A percentile compares a stretch with the other conserved stretches of the same genome.
phyloP scores from a whole-genome alignment of 2,888 invertebrate species.

The Caenorhabditis drosophilae region DNA sequence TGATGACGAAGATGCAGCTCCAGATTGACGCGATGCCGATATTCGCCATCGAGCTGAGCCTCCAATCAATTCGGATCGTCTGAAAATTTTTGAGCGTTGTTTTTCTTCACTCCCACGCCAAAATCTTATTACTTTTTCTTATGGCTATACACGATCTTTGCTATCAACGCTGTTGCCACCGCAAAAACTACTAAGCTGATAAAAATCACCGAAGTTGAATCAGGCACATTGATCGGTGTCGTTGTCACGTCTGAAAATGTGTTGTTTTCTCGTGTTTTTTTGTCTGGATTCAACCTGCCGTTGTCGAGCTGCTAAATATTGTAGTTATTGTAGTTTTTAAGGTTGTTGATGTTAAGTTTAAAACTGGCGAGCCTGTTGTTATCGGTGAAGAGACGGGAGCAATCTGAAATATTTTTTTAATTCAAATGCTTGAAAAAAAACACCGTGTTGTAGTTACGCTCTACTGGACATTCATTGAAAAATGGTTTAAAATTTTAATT shows the following conservation, averaged over 20 bases:
- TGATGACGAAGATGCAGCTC: slow-evolving; percentile 17
- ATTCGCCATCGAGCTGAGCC: slow-evolving; percentile 49
- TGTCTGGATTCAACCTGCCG: too few species aligned
- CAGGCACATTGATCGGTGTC: slow-evolving; percentile 8
- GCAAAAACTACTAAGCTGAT: slow-evolving; percentile 52
- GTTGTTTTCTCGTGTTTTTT: too few species aligned
- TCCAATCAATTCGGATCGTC: slow-evolving; percentile 43
- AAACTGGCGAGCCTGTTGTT: too few species aligned
- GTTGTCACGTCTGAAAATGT: slow-evolving; percentile 7
- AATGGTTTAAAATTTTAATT: too few species aligned
- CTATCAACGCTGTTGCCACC: slow-evolving; percentile 50
- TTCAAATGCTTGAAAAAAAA: too few species aligned
- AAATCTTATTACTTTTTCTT: slow-evolving; percentile 43
- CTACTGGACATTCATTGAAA: too few species aligned
- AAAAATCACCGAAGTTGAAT: slow-evolving; percentile 46
- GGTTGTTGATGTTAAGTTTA: neutral
- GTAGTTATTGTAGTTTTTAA: neutral
- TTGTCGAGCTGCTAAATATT: too few species aligned
- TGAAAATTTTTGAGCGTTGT: too few species aligned
- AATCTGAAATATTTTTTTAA: too few species aligned
- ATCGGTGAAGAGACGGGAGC: too few species aligned
- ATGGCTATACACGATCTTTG: slow-evolving; percentile 52
- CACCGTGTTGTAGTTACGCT: too few species aligned
- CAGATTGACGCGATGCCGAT: slow-evolving; percentile 41
- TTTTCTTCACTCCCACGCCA: too few species aligned